phyloP scores from a whole-genome alignment of 2,113 vertebrate species.

The Vulpes vulpes region DNA sequence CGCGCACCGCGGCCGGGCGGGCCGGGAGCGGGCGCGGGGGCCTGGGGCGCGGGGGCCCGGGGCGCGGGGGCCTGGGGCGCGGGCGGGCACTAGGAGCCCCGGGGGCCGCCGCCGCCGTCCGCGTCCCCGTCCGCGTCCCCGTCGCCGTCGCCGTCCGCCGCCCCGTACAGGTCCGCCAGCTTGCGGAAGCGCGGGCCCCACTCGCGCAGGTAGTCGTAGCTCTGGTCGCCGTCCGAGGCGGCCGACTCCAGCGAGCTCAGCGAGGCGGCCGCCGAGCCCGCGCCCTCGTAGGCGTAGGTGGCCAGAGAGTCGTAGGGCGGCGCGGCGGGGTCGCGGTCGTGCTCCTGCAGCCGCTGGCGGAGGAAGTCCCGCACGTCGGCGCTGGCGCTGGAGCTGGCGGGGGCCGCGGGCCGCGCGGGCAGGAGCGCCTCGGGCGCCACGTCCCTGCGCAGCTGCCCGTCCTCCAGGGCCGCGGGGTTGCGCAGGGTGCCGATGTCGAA shows the following conservation, averaged over 20 bases:
- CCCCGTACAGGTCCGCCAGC: constrained; percentile 97
- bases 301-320: constrained; percentile 98
- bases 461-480: constrained; percentile 96
- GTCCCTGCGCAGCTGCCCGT: constrained; percentile 94
- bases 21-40: too few relatives aligned
- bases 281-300: constrained; percentile 97
- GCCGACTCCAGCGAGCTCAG: constrained; percentile 96
- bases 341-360: constrained; percentile 96
- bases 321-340: constrained; percentile 94
- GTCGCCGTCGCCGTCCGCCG: constrained; percentile 91
- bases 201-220: constrained; percentile 98
- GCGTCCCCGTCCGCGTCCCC: too few relatives aligned
- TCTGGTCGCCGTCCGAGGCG: constrained; percentile 95
- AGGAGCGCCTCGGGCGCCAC: constrained; percentile 95
- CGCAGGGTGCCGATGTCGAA: constrained; percentile 97
- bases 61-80: constrained; percentile 30
- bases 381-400: constrained; percentile 95
- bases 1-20: too few relatives aligned
- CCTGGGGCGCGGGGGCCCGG: too few relatives aligned
- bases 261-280: constrained; percentile 94
- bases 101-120: constrained; percentile 57
- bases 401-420: constrained; percentile 88
- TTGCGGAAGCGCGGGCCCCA: constrained; percentile 98
- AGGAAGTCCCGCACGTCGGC: constrained; percentile 98
- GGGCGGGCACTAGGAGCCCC: constrained; percentile 91